These are phyloP conservation scores for Nansenia antarctica DNA, from an alignment of 2,113 vertebrate species.

Conservation along the genomic window DNA sequence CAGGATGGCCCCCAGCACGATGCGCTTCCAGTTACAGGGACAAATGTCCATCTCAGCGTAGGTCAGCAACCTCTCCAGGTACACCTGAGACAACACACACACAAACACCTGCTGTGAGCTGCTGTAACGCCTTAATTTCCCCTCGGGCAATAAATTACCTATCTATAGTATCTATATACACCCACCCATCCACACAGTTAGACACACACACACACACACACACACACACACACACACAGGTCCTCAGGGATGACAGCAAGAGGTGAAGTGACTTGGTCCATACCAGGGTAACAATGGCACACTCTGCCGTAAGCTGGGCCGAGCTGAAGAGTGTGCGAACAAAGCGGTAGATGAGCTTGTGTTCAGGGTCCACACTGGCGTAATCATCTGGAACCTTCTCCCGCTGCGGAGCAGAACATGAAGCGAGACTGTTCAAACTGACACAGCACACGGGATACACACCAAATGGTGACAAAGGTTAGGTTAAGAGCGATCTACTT, in stretches of 20 bases:
- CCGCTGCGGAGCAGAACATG: conserved; percentile 73
- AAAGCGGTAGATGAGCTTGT: conserved; percentile 98
- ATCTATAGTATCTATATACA: too few species aligned
- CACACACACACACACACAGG: too few species aligned
- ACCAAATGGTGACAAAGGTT: neutral
- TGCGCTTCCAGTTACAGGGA: conserved; percentile 97
- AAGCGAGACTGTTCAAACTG: neutral
- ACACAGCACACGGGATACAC: neutral
- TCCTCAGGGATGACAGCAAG: too few species aligned
- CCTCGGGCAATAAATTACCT: too few species aligned
- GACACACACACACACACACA: too few species aligned
- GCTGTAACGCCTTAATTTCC: too few species aligned
- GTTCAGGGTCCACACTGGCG: conserved; percentile 92
- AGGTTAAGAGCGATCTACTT: neutral
- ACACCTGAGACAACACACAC: conserved; percentile 76
- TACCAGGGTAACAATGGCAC: conserved; percentile 98
- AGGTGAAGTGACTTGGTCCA: conserved; percentile 38
- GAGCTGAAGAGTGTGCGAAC: conserved; percentile 96
- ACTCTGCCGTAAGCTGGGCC: conserved; percentile 97
- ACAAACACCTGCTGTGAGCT: too few species aligned
- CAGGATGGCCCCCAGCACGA: conserved; percentile 93
- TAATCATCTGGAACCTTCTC: conserved; percentile 96
- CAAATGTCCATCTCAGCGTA: conserved; percentile 98
- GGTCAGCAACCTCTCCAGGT: conserved; percentile 94
- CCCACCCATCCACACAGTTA: too few species aligned